Evolutionary conservation across 2,888 invertebrate genomes (phyloP), one percentile per base, ranked within the genome.

Genomic region (Sminthurinus aureus): DNA sequence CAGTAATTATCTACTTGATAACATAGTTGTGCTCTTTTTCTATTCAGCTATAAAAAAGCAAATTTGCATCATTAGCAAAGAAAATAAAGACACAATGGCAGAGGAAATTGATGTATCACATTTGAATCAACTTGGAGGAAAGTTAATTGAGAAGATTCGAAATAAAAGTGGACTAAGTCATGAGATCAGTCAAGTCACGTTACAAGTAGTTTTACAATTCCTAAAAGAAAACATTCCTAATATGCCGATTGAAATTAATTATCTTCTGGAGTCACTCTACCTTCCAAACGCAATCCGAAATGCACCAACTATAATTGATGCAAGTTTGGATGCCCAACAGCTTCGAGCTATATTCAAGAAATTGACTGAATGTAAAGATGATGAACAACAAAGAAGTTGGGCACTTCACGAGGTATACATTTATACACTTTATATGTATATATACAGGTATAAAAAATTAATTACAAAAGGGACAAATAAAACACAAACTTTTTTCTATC

Each of bases 371-470:
- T 96, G 97, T 87, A 97, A 97, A 88, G 96, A 98, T 89, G 98
- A 98, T 90, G 96, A 97, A 0, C 98, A 98, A 90, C 98, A 98
- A 90, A 92, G 98, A 84, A 97, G 96, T 88, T 98, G 98, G 98
- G 96, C 96, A 90, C 91, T 98, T 52, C 96, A 98, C 90, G 98
- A 98, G 66, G 66, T 66, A 66, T 66, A 66, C 8, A 66, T 66
- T 66, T n/a, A n/a, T 66, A 11, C 20, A n/a, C 58, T n/a, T 66
- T 66, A 66, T 11, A 4, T 66, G 66, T 66, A 15, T 66, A n/a
- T n/a, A n/a, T n/a, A n/a, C n/a, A n/a, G n/a, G n/a, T n/a, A n/a
- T n/a, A n/a, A n/a, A n/a, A n/a, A n/a, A n/a, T n/a, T n/a, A n/a
- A n/a, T n/a, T n/a, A n/a, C n/a, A n/a, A n/a, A n/a, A n/a, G n/a